Base-by-base conservation (phyloP, 1,140 invertebrate genomes). In the Phymorhynchus buccinoides region DNA sequence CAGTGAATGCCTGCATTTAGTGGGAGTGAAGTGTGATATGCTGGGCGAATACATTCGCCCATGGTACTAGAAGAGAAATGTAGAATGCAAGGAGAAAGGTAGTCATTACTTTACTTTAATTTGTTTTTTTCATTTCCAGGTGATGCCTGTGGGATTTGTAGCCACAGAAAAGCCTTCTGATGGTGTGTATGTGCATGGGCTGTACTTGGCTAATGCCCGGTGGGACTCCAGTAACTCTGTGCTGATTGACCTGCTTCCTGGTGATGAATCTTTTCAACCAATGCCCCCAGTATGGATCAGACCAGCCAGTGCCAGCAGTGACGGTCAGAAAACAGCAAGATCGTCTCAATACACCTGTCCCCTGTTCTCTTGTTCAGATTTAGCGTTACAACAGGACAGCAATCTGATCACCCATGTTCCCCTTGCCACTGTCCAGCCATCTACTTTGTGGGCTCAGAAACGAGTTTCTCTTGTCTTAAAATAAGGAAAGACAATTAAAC, bases 201-300 rank as follows among this genome's bases (percentile, higher is more conserved):
- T 93, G 27, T 82, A 85, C 35, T 85, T 92, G 18, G 86, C 91
- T 80, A 91, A 93, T 87, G 92, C 92, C 62, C 85, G 88, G 27
- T 93, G 92, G 92, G 91, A 92, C 84, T 86, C 79, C 3, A 87
- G 86, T 0, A 75, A 85, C 48, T 85, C 85, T 0, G 85, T 89
- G 22, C 80, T 92, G 18, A 88, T 85, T 77, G 87, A 88, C 37
- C 84, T 84, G 35, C 78, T 84, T 32, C 78, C 89, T 9, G 89
- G 89, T 41, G 80, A 75, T 73, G 75, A 75, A 2, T 82, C 62
- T 37, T 16, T 48, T 18, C 88, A 91, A 48, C 82, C 84, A 2
- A 88, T 93, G 84, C 91, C 92, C 7, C 62, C 88, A 3, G 79
- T 93, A 41, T 93, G 92, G 91, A 81, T 92, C 1, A 90, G 91